Conservation (phyloP, 2,888 invertebrate species). For the Pristionchus fissidentatus region DNA sequence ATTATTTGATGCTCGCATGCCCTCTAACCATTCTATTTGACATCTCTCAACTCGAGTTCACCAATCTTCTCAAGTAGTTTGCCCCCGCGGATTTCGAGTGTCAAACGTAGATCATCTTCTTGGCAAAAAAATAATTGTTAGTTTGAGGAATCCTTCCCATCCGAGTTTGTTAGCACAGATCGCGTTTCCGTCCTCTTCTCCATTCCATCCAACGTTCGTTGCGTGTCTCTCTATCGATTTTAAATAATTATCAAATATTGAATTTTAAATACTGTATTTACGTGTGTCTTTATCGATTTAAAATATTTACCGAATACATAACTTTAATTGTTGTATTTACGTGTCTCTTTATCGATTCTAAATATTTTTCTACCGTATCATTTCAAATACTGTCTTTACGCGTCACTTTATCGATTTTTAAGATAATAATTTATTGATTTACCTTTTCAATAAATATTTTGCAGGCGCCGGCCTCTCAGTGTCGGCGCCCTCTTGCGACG, state of each 20-base stretch:
- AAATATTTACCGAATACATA: too few relatives aligned
- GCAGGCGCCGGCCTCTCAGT: neutral
- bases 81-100: neutral
- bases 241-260: neutral
- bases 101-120: too few relatives aligned
- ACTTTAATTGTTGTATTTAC: too few relatives aligned
- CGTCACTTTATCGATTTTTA: too few relatives aligned
- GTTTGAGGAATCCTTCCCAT: neutral
- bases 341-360: neutral
- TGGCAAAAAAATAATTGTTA: too few relatives aligned
- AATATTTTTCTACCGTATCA: neutral
- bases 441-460: neutral
- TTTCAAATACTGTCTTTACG: too few relatives aligned
- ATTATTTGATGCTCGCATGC: neutral
- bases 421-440: neutral
- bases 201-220: neutral
- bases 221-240: neutral
- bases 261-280: neutral
- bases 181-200: constrained; percentile 3
- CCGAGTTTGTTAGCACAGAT: constrained; percentile 30
- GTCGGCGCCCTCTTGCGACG: neutral
- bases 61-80: constrained; percentile 1
- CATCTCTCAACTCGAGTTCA: neutral
- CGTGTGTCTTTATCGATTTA: too few relatives aligned
- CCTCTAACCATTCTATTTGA: constrained; percentile 21